Percentiles rank a stretch among this genome's conserved stretches.
phyloP scores from a whole-genome alignment of 92 coral and sea anemone genomes.

The Meandrina meandrites region DNA sequence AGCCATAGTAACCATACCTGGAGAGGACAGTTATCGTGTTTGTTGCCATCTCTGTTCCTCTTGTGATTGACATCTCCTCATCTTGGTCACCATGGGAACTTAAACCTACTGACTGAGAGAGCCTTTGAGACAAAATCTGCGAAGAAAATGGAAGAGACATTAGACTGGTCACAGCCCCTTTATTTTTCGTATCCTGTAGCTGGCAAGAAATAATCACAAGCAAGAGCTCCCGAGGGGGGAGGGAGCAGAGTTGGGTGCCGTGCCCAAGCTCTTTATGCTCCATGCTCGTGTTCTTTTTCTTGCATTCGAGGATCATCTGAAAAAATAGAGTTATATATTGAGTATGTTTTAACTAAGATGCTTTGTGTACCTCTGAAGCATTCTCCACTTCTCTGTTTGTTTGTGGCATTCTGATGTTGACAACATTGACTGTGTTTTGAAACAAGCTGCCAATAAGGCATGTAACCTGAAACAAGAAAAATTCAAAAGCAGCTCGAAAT shows the following conservation, averaged over 20 bases:
- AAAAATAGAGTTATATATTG: background rate
- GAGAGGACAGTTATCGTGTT: constrained; percentile 71
- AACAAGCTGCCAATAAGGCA: constrained; percentile 90
- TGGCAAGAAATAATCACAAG: background rate
- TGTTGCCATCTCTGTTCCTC: constrained; percentile 44
- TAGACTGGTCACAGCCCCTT: background rate
- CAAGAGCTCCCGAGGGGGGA: background rate
- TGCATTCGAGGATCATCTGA: background rate
- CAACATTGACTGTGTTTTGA: constrained; percentile 80
- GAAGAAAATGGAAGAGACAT: background rate
- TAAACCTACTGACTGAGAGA: constrained; percentile 58
- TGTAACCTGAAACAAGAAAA: constrained; percentile 58
- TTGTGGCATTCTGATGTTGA: constrained; percentile 68
- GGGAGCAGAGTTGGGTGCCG: background rate
- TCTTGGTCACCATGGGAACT: constrained; percentile 59
- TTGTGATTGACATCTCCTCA: constrained; percentile 22
- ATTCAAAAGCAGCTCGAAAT: background rate
- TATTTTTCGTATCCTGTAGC: background rate
- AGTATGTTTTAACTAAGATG: background rate
- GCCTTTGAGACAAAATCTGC: constrained; percentile 54
- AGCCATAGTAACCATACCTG: constrained; percentile 41
- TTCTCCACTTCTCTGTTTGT: constrained; percentile 20
- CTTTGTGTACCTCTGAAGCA: constrained; percentile 10
- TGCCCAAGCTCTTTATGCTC: background rate
- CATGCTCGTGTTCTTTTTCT: background rate